phyloP scores from a whole-genome alignment of 2,797 vertebrate species.

The Poecilia wingei region DNA sequence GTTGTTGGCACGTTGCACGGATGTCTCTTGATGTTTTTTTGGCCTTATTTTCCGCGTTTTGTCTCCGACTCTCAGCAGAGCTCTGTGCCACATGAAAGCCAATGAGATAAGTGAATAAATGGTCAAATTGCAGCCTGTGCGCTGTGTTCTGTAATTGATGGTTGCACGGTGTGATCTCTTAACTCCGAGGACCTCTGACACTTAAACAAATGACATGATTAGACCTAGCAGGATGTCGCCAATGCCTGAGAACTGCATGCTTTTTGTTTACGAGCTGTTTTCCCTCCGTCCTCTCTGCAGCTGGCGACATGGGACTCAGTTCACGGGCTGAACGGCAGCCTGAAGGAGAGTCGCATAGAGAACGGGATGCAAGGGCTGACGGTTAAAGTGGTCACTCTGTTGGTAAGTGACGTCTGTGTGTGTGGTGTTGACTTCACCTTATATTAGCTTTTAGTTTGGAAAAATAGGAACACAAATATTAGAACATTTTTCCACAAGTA shows the following conservation, averaged over 20 bases:
- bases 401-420: constrained; percentile 80
- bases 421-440: background rate
- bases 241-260: background rate
- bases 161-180: background rate
- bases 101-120: constrained; percentile 17
- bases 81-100: constrained; percentile 1
- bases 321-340: constrained; percentile 92
- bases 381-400: constrained; percentile 94
- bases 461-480: background rate
- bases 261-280: constrained; percentile 6
- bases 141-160: constrained; percentile 2
- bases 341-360: constrained; percentile 94
- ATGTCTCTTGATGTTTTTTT: background rate
- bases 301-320: constrained; percentile 94
- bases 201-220: background rate
- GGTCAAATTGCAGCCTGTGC: constrained; percentile 11
- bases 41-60: background rate
- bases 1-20: background rate
- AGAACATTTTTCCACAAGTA: background rate
- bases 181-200: constrained; percentile 9
- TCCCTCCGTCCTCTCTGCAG: constrained; percentile 65
- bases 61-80: constrained; percentile 15
- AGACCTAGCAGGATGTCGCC: background rate
- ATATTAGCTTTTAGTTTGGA: background rate
- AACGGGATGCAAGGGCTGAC: constrained; percentile 95